Evolutionary conservation across 2,797 vertebrate species (phyloP), one percentile per base, ranked within the genome.

Genomic region (Cryptoprocta ferox): DNA sequence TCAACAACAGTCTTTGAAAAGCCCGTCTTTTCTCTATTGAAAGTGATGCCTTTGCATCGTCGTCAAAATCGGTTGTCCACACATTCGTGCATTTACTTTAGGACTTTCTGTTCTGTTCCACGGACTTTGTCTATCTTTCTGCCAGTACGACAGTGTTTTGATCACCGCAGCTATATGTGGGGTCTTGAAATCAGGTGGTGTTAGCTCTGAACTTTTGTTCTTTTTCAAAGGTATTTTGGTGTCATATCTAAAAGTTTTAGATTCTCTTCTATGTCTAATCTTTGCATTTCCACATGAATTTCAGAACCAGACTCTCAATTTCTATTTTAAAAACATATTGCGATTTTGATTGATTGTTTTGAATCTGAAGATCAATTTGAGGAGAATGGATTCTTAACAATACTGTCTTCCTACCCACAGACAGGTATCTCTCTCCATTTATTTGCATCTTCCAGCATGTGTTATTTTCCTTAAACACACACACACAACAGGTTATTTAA

Each of bases 331-430:
- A 81, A 76, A 10, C 6, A 24, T 79, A 26, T 11, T 92, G 45
- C 2, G 21, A 97, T 94, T 96, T 88, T 95, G 14, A 96, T 5
- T 73, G 63, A 95, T 65, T 92, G 39, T 56, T 95, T 85, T 94
- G 48, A 94, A 95, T 65, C 37, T 88, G 45, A 4, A 92, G 7
- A 63, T 80, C 30, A 71, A 71, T 65, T 26, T 93, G 73, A 88
- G 28, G 30, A 87, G 56, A 94, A 81, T 11, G 56, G 56, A 66
- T 94, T 85, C 9, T 61, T 92, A 91, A 89, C 48, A 83, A 65
- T 76, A 84, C 6, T 88, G 56, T 66, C 30, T 94, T 89, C 37
- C 56, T 37, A 75, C 28, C 42, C 56, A 86, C 9, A 39, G 80
- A 88, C 1, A 97, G 48, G 30, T 86, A 7, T 63, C 42, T 56